Evolutionary conservation across 2,797 vertebrate species (phyloP), one percentile per base, ranked within the genome.

Genomic region (Rhabdophis nuchalis): DNA sequence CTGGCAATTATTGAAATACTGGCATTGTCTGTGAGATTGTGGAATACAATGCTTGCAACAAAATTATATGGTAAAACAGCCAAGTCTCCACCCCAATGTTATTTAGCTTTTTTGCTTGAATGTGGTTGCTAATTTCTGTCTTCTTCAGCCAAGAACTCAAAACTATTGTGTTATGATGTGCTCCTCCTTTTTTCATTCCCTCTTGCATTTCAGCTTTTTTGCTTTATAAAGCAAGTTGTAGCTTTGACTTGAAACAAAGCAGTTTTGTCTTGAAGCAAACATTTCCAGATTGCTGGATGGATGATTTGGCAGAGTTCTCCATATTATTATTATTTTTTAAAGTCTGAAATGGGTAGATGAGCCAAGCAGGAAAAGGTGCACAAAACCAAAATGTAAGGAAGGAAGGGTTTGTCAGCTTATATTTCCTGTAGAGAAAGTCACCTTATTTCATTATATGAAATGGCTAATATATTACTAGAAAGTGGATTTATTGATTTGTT

Each of bases 361-460:
- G 16, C n/a, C 50, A 29, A 52, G 14, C 7, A 86, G 53, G n/a
- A 93, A 95, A 52, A 77, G 89, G 91, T 90, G 88, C 93, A 92
- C 94, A 95, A 92, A 92, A 93, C 90, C 88, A 94, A 93, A 95
- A 95, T 95, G 89, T 94, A 85, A 96, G 92, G 94, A 97, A 96
- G 94, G 91, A 96, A 92, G 85, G 92, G 93, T 93, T 95, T 94
- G 89, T 94, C 94, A 90, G 92, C 11, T 36, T 85, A 36, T 2
- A 0, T 91, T 95, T 72, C 77, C 94, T 86, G 50, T 89, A 94
- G 86, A 1, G 1, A 93, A 93, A 50, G 87, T n/a, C 50, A 90
- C 85, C 90, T 96, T 87, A 77, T 93, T 95, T 94, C 93, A 93
- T 96, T 96, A 96, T 96, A 98, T 98, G 97, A 98, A 98, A 98